Evolutionary conservation across 2,888 invertebrate genomes (phyloP), one percentile per base, ranked within the genome.

Genomic region (Tenthredo notha): DNA sequence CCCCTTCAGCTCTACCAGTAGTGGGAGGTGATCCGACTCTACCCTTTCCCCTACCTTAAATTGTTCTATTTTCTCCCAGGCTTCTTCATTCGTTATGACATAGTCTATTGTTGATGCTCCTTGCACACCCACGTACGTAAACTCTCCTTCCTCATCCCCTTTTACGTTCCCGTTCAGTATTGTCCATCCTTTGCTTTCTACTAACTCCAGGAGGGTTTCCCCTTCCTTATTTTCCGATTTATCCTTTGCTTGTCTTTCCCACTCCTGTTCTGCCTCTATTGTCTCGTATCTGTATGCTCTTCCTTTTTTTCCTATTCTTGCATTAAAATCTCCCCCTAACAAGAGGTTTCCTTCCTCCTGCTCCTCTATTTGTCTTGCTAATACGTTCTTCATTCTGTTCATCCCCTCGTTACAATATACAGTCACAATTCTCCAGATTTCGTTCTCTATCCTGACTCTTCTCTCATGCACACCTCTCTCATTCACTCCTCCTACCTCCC

Each of bases 111-210:
- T 84, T 25, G 87, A 78, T 6, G 75, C 54, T 5, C 83, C 77
- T 54, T 33, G 29, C 29, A 33, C 29, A 33, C 29, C 29, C 29
- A 33, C 29, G 18, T 58, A 86, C 10, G 86, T 86, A 37, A n/a
- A 86, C 12, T 86, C 82, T 0, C 87, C 88, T 18, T 86, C 86
- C 58, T 82, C 78, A 21, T 88, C 84, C 18, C 85, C 84, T 5
- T 61, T 43, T 40, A 82, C 12, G 10, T 78, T 85, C n/a, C 85
- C 87, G 61, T 86, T 88, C 43, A 84, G 15, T 6, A 87, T 84
- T n/a, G 84, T 70, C 86, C 86, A 85, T 1, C 86, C 85, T 50
- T 78, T 67, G 21, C 85, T 85, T n/a, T 85, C 85, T 33, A 80
- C 5, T 43, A 40, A 4, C 18, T 78, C 58, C 0, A 85, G 5